Percentiles rank a stretch among this genome's conserved stretches.
Conservation (phyloP, 2,888 invertebrate genomes). For the Aphidoletes aphidimyza region DNA sequence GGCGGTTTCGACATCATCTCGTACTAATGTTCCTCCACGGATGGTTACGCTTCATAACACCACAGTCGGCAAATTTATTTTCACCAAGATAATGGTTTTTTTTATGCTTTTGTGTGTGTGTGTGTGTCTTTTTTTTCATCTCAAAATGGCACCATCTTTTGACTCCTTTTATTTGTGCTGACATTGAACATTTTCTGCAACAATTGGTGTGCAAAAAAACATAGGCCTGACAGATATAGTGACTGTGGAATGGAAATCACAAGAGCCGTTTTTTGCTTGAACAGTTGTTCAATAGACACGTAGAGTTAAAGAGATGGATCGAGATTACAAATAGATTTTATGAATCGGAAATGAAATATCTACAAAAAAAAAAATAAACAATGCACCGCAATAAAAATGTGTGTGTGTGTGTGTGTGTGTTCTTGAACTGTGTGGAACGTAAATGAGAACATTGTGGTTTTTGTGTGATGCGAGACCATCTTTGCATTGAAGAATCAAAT, state of each 20-base stretch:
- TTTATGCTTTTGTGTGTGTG: not conserved
- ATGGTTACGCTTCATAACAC: constrained; percentile 52
- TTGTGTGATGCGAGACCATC: constrained; percentile 30
- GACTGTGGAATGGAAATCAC: not conserved
- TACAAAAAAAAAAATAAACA: not conserved
- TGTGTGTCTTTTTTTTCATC: not conserved
- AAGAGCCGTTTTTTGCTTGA: not conserved
- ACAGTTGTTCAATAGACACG: not conserved
- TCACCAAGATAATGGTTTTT: constrained; percentile 32
- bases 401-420: too few relatives aligned
- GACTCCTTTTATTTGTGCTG: constrained; percentile 18
- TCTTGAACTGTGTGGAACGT: not conserved
- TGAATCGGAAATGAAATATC: constrained; percentile 53
- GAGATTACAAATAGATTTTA: constrained; percentile 4
- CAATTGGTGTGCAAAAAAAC: not conserved
- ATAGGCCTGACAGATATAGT: not conserved
- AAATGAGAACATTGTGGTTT: constrained; percentile 28
- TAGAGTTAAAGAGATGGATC: not conserved
- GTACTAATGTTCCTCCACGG: constrained; percentile 17
- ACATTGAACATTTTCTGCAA: constrained; percentile 18
- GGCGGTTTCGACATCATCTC: constrained; percentile 31
- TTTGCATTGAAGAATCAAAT: not conserved
- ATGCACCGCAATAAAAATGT: constrained; percentile 17
- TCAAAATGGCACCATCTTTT: not conserved
- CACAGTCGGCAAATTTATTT: constrained; percentile 43